Evolutionary conservation across 2,888 invertebrate genomes (phyloP).

Genomic region (Caenorhabditis doughertyi): DNA sequence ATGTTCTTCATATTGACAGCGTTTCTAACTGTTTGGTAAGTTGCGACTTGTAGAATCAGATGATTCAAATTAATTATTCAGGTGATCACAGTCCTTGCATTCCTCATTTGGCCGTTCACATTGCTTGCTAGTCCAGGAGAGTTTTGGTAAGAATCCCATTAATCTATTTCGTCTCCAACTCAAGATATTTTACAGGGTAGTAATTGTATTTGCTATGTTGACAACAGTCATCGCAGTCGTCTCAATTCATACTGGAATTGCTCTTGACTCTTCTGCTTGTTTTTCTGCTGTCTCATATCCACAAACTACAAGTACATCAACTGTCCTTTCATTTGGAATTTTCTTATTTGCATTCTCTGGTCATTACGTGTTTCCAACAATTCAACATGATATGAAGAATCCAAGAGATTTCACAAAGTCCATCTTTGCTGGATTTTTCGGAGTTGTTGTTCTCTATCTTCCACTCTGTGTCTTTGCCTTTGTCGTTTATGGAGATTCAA

Average conservation of each 20-base stretch:
- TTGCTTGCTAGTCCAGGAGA: conserved; percentile 81
- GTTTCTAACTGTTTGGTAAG: conserved; percentile 56
- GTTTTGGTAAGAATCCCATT: conserved; percentile 75
- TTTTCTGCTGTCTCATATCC: conserved; percentile 71
- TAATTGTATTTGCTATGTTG: conserved; percentile 82
- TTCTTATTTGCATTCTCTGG: conserved; percentile 82
- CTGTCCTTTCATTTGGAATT: conserved; percentile 79
- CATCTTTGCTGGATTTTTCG: conserved; percentile 84
- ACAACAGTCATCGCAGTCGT: conserved; percentile 80
- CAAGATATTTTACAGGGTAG: conserved; percentile 69
- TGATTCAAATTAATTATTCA: neutral
- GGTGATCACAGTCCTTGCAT: conserved; percentile 61
- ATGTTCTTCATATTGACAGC: conserved; percentile 42
- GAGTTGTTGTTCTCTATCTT: conserved; percentile 79
- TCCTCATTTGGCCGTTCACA: conserved; percentile 79
- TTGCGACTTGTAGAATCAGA: neutral
- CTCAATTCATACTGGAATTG: conserved; percentile 78
- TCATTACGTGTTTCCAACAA: conserved; percentile 87
- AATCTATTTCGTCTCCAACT: neutral
- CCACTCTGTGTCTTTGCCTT: conserved; percentile 80
- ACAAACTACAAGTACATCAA: conserved; percentile 64
- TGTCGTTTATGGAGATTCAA: conserved; percentile 79
- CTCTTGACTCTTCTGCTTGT: conserved; percentile 66
- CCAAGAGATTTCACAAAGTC: conserved; percentile 89
- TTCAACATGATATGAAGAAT: conserved; percentile 93